Evolutionary conservation across 2,888 invertebrate species (phyloP).

Genomic region (Limnephilus rhombicus): DNA sequence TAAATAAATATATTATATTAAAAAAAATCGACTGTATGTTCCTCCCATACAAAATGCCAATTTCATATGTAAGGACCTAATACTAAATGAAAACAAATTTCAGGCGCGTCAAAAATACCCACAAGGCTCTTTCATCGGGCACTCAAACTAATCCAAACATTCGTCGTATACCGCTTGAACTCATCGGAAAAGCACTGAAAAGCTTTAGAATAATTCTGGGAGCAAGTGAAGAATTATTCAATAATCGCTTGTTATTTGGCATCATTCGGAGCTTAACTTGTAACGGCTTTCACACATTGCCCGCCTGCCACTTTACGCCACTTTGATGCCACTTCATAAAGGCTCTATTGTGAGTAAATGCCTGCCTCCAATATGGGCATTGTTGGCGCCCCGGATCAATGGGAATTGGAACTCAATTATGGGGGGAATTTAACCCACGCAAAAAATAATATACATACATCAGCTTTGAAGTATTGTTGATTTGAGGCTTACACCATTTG

Average conservation of each 20-base stretch:
- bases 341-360: slow-evolving; percentile 5
- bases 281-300: slow-evolving; percentile 63
- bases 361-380: neutral
- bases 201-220: neutral
- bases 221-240: no score
- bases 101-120: no score
- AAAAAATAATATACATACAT: neutral
- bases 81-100: no score
- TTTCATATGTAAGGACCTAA: no score
- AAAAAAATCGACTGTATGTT: no score
- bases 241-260: neutral
- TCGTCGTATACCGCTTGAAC: neutral
- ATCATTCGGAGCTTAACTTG: slow-evolving; percentile 13
- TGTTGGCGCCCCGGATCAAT: slow-evolving; percentile 44
- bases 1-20: no score
- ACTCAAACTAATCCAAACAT: no score
- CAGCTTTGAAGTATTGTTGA: neutral
- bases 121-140: no score
- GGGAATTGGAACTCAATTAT: slow-evolving; percentile 12
- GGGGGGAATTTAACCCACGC: slow-evolving; percentile 38
- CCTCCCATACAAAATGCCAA: no score
- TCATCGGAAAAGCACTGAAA: neutral
- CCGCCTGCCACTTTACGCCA: slow-evolving; percentile 14
- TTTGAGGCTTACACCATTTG: neutral
- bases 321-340: slow-evolving; percentile 26